Conservation (phyloP, 1,140 invertebrate species). For the Ruditapes philippinarum region DNA sequence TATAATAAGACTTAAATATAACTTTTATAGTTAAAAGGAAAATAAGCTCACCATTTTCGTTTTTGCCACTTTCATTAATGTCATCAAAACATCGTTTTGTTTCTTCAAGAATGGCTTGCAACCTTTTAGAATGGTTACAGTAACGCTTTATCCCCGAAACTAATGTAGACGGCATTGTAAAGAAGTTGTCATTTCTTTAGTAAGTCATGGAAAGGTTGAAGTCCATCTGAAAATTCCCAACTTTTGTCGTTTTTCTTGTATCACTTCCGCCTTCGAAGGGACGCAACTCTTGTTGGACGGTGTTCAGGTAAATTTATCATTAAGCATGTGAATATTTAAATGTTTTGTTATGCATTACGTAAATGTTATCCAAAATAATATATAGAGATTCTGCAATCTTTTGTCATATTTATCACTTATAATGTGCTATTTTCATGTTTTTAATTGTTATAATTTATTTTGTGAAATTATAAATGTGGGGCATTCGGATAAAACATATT, state of each 20-base stretch:
- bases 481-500: no score
- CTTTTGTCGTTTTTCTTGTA: background rate
- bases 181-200: background rate
- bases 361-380: no score
- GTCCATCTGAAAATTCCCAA: slow-evolving; percentile 18
- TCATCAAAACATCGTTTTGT: slow-evolving; percentile 76
- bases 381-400: no score
- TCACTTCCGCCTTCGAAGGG: slow-evolving; percentile 37
- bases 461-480: no score
- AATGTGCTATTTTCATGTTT: no score
- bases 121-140: slow-evolving; percentile 67
- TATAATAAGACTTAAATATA: no score
- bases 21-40: no score
- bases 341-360: no score
- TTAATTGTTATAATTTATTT: no score
- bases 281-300: background rate
- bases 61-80: slow-evolving; percentile 70
- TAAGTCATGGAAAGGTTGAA: slow-evolving; percentile 26
- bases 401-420: no score
- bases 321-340: no score
- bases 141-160: slow-evolving; percentile 69
- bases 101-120: slow-evolving; percentile 70
- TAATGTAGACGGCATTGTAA: slow-evolving; percentile 58
- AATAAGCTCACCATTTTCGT: slow-evolving; percentile 70
- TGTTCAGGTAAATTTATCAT: slow-evolving; percentile 9